Evolutionary conservation across 2,797 vertebrate genomes (phyloP).

Genomic region (Oryzias sinensis): DNA sequence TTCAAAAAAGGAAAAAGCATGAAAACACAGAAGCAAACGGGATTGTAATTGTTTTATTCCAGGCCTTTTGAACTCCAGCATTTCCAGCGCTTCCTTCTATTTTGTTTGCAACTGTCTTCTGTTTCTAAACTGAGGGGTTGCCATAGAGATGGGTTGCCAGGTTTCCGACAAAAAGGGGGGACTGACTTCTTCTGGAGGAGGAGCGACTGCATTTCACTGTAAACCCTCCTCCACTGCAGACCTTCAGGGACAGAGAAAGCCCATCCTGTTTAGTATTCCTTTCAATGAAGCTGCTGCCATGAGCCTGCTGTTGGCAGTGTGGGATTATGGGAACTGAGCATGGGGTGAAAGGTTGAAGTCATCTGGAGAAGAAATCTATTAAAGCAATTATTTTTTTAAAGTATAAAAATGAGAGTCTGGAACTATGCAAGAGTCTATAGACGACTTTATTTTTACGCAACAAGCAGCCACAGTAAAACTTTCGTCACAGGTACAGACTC

Average conservation of each 20-base stretch:
- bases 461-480: neutral
- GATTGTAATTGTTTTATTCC: conserved; percentile 14
- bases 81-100: conserved; percentile 9
- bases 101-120: conserved; percentile 22
- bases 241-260: conserved; percentile 53
- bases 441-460: neutral
- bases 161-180: conserved; percentile 37
- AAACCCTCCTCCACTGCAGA: conserved; percentile 29
- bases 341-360: neutral
- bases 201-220: conserved; percentile 40
- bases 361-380: conserved; percentile 2
- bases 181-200: conserved; percentile 59
- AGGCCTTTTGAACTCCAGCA: conserved; percentile 9
- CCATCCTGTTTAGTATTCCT: conserved; percentile 49
- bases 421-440: too few relatives aligned
- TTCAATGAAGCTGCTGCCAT: conserved; percentile 22
- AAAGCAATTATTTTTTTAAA: conserved; percentile 9
- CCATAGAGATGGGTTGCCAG: conserved; percentile 64
- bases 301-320: conserved; percentile 35
- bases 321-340: conserved; percentile 43
- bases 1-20: too few relatives aligned
- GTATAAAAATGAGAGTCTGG: neutral
- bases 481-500: too few relatives aligned
- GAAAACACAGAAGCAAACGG: neutral
- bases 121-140: conserved; percentile 48